Evolutionary conservation across 2,888 invertebrate species (phyloP), one percentile per base, ranked within the genome.

Genomic region (Drosophila differens): DNA sequence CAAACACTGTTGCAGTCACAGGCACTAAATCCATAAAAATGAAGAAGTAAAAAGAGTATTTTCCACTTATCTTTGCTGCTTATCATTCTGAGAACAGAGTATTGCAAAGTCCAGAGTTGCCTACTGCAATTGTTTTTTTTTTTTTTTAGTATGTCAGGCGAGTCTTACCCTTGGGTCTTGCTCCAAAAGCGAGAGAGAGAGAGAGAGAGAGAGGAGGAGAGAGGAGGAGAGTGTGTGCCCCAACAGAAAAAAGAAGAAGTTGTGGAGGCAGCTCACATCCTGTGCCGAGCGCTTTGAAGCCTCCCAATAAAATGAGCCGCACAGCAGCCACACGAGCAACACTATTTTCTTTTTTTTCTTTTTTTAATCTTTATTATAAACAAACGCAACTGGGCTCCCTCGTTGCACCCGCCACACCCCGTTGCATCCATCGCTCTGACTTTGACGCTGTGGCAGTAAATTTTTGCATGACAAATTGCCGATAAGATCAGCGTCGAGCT

Each of bases 381-480:
- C 86, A 84, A 84, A 71, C 78, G 78, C 74, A 70, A 70, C 65
- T 64, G 63, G 53, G 52, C 33, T 35, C 10, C 41, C 58, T 19
- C 30, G 22, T 19, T 25, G 22, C 47, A 35, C n/a, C 33, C 51
- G 35, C 58, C 53, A 44, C 28, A 14, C 9, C 35, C 63, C 52
- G 41, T 53, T 49, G 30, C 28, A 39, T 49, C 32, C 37, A 25
- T 14, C 65, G 55, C 51, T 52, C n/a, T 41, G 60, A 52, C 57
- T 72, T 35, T 55, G 72, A 32, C 68, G 66, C 70, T 70, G 82
- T 65, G 74, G 78, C 76, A 84, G 79, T 87, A 88, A 88, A 88
- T 85, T 90, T 91, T 85, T 82, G 85, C 89, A 91, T 91, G 90
- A 91, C 89, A 91, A 91, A 91, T 91, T 89, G 88, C 81, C 84